phyloP scores from a whole-genome alignment of 2,888 invertebrate species.

The Conomelus anceps region DNA sequence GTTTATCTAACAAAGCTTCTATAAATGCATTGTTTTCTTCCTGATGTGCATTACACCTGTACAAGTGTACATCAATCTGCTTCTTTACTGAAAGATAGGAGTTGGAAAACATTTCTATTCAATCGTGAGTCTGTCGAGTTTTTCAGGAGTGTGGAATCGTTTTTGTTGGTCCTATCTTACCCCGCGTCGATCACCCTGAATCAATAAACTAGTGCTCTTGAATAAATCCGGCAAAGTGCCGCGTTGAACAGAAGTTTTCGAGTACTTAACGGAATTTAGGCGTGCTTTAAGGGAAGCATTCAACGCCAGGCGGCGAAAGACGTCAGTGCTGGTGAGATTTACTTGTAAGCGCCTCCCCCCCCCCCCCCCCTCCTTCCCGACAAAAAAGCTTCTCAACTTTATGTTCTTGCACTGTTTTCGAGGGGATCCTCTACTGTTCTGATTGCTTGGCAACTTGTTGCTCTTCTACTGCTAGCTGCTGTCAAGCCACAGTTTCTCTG shows the following conservation, averaged over 20 bases:
- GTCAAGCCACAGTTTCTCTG: not conserved
- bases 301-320: not conserved
- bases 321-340: not conserved
- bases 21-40: no score
- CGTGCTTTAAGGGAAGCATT: no score
- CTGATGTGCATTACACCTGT: no score
- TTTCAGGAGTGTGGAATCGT: no score
- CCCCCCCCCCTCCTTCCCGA: not conserved
- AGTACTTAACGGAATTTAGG: not conserved
- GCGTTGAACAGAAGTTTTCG: not conserved
- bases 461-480: not conserved
- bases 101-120: no score
- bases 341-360: not conserved
- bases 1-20: no score
- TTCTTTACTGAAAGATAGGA: not conserved
- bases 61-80: no score
- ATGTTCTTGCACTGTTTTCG: not conserved
- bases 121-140: no score
- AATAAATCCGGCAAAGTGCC: no score
- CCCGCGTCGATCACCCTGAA: no score
- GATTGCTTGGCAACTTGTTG: not conserved
- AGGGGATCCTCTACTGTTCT: not conserved
- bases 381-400: not conserved
- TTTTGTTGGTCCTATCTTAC: no score
- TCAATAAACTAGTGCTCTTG: no score